phyloP scores from a whole-genome alignment of 2,888 invertebrate genomes.

The Mesodorylaimus sp. region DNA sequence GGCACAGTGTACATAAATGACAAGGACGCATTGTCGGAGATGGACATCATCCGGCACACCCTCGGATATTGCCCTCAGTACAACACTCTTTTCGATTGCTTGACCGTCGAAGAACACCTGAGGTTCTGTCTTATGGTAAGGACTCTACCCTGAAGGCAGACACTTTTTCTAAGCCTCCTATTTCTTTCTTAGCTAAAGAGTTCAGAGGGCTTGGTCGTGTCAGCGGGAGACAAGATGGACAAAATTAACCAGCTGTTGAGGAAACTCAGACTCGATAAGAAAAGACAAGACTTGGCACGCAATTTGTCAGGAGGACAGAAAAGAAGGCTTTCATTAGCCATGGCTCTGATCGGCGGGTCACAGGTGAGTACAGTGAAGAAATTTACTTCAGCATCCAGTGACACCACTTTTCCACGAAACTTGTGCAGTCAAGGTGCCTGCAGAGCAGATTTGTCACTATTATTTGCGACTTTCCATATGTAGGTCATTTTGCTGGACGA shows the following conservation, averaged over 20 bases:
- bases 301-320: slow-evolving; percentile 60
- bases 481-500: slow-evolving; percentile 40
- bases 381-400: too few relatives aligned
- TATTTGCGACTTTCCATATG: too few relatives aligned
- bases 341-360: slow-evolving; percentile 55
- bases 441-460: too few relatives aligned
- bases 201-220: too few relatives aligned
- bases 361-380: too few relatives aligned
- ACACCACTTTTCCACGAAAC: too few relatives aligned
- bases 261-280: slow-evolving; percentile 47
- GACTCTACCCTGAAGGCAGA: too few relatives aligned
- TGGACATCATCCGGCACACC: slow-evolving; percentile 29
- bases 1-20: slow-evolving; percentile 55
- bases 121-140: slow-evolving; percentile 54
- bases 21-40: slow-evolving; percentile 41
- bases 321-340: slow-evolving; percentile 52
- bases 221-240: too few relatives aligned
- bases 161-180: too few relatives aligned
- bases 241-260: slow-evolving; percentile 48
- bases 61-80: slow-evolving; percentile 76
- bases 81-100: slow-evolving; percentile 59
- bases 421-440: too few relatives aligned
- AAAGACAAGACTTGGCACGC: slow-evolving; percentile 41
- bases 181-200: too few relatives aligned
- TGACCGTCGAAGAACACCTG: slow-evolving; percentile 63